Evolutionary conservation across 2,797 vertebrate genomes (phyloP).

Genomic region (Cephalopachus bancanus): DNA sequence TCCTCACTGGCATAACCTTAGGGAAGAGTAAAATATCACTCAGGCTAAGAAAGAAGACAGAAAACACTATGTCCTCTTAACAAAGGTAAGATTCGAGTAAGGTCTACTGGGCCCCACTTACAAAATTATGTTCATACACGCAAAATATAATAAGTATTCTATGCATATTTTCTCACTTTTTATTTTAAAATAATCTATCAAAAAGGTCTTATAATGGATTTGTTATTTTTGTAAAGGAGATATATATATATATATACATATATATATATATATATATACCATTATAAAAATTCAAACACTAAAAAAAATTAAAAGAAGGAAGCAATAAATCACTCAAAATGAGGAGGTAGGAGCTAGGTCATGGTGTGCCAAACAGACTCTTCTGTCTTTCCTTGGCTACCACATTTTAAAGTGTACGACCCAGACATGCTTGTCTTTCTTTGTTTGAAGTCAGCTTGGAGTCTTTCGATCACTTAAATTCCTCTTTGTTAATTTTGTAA

Average conservation of each 20-base stretch:
- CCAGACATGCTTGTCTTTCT: neutral
- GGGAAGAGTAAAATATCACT: neutral
- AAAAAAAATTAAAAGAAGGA: neutral
- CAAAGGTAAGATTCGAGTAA: neutral
- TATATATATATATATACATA: no score
- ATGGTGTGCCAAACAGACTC: neutral
- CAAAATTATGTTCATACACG: neutral
- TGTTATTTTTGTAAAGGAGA: conserved; percentile 39
- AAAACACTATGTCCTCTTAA: neutral
- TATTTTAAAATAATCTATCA: neutral
- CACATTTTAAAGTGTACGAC: neutral
- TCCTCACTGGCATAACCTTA: neutral
- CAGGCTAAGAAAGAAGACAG: neutral
- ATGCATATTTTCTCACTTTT: neutral
- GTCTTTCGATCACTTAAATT: neutral
- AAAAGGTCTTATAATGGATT: conserved; percentile 5
- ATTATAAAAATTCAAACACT: conserved; percentile 24
- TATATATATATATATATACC: neutral
- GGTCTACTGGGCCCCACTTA: neutral
- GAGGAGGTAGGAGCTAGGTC: neutral
- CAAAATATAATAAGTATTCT: neutral
- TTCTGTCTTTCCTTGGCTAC: neutral
- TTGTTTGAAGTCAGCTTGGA: neutral
- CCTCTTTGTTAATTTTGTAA: conserved; percentile 33
- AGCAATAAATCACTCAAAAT: neutral